phyloP scores from a whole-genome alignment of 2,888 invertebrate species.

The Plusia festucae region DNA sequence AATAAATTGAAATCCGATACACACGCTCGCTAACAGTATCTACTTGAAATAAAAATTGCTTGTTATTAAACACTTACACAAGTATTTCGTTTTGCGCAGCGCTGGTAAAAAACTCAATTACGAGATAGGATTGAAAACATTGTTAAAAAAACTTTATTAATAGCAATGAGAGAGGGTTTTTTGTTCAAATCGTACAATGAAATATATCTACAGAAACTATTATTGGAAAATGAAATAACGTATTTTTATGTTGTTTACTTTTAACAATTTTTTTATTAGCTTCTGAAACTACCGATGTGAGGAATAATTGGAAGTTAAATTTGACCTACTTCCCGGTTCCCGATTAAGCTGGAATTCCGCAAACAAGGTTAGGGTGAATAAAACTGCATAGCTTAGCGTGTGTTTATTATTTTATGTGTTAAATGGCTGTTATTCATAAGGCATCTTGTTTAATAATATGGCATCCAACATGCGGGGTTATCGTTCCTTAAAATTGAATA shows the following conservation, averaged over 20 bases:
- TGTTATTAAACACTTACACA: neutral
- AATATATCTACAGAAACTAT: neutral
- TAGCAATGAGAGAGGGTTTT: neutral
- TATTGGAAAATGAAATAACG: neutral
- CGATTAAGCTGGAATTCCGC: too few species aligned
- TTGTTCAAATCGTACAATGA: neutral
- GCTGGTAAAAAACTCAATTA: neutral
- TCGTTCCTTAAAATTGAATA: too few species aligned
- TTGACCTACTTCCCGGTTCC: too few species aligned
- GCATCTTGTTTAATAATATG: too few species aligned
- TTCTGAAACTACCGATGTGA: too few species aligned
- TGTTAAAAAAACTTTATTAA: neutral
- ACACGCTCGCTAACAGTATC: neutral
- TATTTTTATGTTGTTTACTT: neutral
- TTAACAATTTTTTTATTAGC: neutral
- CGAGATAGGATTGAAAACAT: slow-evolving; percentile 4
- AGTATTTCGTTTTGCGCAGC: neutral
- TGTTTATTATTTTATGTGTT: too few species aligned
- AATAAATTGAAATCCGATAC: neutral
- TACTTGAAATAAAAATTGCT: neutral
- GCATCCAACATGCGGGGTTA: too few species aligned
- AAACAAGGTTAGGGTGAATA: too few species aligned
- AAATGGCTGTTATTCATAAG: too few species aligned
- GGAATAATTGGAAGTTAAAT: too few species aligned
- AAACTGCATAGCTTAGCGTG: too few species aligned